Conservation (phyloP, 2,888 invertebrate species). For the Celastrina argiolus region DNA sequence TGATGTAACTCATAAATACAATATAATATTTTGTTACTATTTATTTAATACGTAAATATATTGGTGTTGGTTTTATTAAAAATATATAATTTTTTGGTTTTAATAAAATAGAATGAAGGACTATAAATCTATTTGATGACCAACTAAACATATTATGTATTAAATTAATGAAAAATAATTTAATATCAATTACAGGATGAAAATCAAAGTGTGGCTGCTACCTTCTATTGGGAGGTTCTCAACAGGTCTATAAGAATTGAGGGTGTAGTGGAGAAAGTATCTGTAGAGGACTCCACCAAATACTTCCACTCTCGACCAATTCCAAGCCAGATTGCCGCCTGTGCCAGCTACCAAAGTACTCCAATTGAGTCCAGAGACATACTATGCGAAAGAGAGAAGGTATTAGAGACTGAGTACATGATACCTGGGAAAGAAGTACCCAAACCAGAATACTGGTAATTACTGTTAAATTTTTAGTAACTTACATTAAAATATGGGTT, state of each 20-base stretch:
- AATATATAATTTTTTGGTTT: not conserved
- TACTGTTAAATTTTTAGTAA: too few relatives aligned
- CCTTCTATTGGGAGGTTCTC: conserved; percentile 94
- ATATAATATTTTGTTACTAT: too few relatives aligned
- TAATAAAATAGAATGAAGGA: not conserved
- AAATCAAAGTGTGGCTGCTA: conserved; percentile 92
- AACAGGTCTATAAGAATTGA: conserved; percentile 93
- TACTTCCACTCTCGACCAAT: conserved; percentile 93
- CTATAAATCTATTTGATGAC: not conserved
- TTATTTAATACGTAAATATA: too few relatives aligned
- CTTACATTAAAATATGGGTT: too few relatives aligned
- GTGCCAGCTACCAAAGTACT: conserved; percentile 89
- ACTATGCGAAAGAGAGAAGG: conserved; percentile 82
- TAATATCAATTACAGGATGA: conserved; percentile 74
- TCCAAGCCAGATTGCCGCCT: conserved; percentile 92
- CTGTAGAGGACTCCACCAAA: conserved; percentile 84
- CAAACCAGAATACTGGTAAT: conserved; percentile 87
- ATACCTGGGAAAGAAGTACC: conserved; percentile 83
- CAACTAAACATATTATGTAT: not conserved
- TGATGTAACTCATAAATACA: too few relatives aligned
- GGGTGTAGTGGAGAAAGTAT: conserved; percentile 87
- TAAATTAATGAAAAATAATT: not conserved
- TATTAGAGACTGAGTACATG: conserved; percentile 80
- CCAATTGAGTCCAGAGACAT: conserved; percentile 85
- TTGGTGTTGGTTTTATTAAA: too few relatives aligned